A percentile compares a stretch with the other conserved stretches of the same genome.
These are phyloP conservation scores for Mya arenaria DNA, from an alignment of 1,140 invertebrate species.

Conservation along the genomic window DNA sequence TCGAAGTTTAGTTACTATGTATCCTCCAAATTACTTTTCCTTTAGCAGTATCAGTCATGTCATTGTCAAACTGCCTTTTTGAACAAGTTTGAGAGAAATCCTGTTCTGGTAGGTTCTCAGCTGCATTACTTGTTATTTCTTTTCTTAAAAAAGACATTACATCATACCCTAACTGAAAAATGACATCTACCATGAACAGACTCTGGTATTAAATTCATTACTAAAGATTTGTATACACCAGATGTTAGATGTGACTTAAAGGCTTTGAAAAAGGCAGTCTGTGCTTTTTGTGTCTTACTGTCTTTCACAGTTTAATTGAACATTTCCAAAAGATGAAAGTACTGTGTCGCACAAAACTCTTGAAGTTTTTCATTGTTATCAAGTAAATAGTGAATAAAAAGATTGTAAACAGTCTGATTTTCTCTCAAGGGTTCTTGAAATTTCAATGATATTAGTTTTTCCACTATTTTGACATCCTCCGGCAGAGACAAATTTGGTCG, in stretches of 20 bases:
- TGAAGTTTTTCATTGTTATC: background rate
- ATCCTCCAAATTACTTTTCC: conserved; percentile 20
- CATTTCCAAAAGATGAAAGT: background rate
- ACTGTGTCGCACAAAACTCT: conserved; percentile 11
- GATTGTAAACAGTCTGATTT: conserved; percentile 16
- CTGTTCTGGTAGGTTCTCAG: background rate
- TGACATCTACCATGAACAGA: background rate
- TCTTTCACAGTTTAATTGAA: background rate
- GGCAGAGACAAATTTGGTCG: conserved; percentile 2
- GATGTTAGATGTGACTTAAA: conserved; percentile 17
- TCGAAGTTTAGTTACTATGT: conserved; percentile 13
- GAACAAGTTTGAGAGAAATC: background rate
- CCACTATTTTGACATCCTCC: background rate
- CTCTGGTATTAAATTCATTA: conserved; percentile 19
- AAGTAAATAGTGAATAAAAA: conserved; percentile 11
- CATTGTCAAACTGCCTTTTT: conserved; percentile 9
- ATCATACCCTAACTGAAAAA: conserved; percentile 25
- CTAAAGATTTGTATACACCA: background rate
- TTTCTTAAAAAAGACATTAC: conserved; percentile 26
- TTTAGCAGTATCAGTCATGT: conserved; percentile 22
- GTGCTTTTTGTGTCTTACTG: background rate
- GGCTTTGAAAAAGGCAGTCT: conserved; percentile 18
- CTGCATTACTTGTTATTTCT: conserved; percentile 1
- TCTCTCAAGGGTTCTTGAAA: conserved; percentile 5
- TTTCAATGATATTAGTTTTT: conserved; percentile 1